Evolutionary conservation across 2,113 vertebrate species (phyloP).

Genomic region (Cinclus mexicanus): DNA sequence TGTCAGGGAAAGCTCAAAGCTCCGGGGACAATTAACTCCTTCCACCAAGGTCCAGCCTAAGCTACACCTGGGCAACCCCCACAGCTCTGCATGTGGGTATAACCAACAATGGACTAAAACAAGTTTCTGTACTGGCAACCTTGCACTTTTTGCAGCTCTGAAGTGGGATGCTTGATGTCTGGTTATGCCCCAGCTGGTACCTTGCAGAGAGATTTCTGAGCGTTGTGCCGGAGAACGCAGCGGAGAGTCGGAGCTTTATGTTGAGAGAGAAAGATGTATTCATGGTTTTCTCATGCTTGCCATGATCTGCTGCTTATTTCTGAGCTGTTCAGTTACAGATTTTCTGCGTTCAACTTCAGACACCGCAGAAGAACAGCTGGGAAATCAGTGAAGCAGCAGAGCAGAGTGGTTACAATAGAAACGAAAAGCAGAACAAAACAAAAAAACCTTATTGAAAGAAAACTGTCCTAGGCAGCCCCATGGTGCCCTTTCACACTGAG

Average conservation of each 20-base stretch:
- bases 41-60: not conserved
- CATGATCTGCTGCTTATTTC: not conserved
- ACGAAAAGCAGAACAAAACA: not conserved
- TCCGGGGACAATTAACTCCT: not conserved
- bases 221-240: fast-evolving
- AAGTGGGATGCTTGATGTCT: not conserved
- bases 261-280: not conserved
- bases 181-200: fast-evolving
- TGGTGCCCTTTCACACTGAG: slow-evolving; percentile 65
- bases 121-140: not conserved
- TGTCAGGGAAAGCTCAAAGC: not conserved
- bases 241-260: not conserved
- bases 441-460: slow-evolving; percentile 54
- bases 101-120: not conserved
- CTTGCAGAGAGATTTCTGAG: not conserved
- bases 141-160: not conserved
- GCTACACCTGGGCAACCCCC: not conserved
- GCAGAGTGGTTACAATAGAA: slow-evolving; percentile 68
- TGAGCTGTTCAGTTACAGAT: slow-evolving; percentile 25
- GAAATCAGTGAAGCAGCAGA: slow-evolving; percentile 71
- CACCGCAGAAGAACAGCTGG: slow-evolving; percentile 56
- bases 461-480: slow-evolving; percentile 57
- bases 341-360: slow-evolving; percentile 47
- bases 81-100: fast-evolving
- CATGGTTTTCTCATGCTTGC: slow-evolving; percentile 39